phyloP scores from a whole-genome alignment of 1,140 invertebrate species.

The Drosophila triauraria region DNA sequence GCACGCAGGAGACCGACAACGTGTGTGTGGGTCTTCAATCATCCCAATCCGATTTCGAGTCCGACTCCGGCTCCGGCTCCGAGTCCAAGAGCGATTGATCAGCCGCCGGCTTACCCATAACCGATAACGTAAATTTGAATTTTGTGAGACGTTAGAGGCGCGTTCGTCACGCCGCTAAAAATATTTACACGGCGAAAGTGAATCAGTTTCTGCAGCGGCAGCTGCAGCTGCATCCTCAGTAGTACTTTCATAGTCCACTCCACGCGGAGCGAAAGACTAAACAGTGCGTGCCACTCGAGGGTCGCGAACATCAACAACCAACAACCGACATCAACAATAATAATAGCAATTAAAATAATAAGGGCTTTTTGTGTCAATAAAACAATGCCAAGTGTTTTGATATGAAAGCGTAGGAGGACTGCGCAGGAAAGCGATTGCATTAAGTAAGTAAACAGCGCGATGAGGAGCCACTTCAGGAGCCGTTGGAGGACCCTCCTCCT shows the following conservation, averaged over 20 bases:
- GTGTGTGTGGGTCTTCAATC: slow-evolving; percentile 13
- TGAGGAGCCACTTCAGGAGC: slow-evolving; percentile 24
- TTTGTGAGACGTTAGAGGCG: not conserved
- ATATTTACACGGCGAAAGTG: not conserved
- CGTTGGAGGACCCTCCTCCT: slow-evolving; percentile 10
- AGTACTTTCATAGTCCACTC: not conserved
- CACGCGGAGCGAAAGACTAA: not conserved
- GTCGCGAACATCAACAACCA: not conserved
- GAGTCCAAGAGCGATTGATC: slow-evolving; percentile 35
- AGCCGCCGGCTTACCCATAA: slow-evolving; percentile 33
- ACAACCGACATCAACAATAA: not conserved
- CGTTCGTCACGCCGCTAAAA: slow-evolving; percentile 18
- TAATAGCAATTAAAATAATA: slow-evolving; percentile 43
- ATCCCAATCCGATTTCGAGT: slow-evolving; percentile 9
- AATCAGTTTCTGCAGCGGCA: slow-evolving; percentile 3
- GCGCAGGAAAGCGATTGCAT: slow-evolving; percentile 41
- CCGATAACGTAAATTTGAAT: slow-evolving; percentile 42
- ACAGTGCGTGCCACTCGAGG: slow-evolving; percentile 9
- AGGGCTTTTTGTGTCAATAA: slow-evolving; percentile 43
- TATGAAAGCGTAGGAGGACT: slow-evolving; percentile 27
- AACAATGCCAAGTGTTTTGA: slow-evolving; percentile 49
- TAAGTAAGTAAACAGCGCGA: slow-evolving; percentile 46
- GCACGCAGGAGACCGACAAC: slow-evolving; percentile 8
- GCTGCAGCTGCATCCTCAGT: not conserved
- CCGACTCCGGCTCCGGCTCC: slow-evolving; percentile 4